Conservation (phyloP, 2,113 vertebrate species). For the Calidris pygmaea region DNA sequence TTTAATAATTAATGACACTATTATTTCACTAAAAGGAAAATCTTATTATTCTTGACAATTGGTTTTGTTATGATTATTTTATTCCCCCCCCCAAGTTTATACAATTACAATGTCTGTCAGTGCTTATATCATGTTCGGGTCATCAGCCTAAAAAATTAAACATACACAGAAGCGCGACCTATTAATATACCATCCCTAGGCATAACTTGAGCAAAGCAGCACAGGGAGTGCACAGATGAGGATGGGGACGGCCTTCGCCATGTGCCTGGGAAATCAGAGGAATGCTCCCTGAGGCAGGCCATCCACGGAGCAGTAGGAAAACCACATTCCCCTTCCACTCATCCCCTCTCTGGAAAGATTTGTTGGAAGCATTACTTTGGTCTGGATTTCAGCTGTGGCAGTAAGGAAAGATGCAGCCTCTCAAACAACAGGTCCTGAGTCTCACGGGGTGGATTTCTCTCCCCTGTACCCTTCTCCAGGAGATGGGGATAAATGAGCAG, state of each 20-base stretch:
- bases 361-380: background rate
- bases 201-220: background rate
- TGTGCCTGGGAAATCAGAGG: background rate
- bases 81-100: background rate
- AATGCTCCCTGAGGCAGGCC: background rate
- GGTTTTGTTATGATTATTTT: slow-evolving; percentile 35
- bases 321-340: background rate
- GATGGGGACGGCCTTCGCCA: background rate
- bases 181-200: background rate
- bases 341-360: rapidly evolving
- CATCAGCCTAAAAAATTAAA: slow-evolving; percentile 20
- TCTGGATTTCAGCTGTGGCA: background rate
- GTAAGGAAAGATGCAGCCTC: background rate
- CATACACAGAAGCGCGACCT: background rate
- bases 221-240: background rate
- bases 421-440: background rate
- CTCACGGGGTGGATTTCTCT: background rate
- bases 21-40: slow-evolving; percentile 36
- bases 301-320: background rate
- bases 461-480: background rate
- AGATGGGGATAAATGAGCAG: background rate
- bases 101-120: background rate
- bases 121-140: background rate
- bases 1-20: slow-evolving; percentile 29
- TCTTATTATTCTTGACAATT: slow-evolving; percentile 27